phyloP scores from a whole-genome alignment of 2,888 invertebrate species.

The Dolomedes plantarius region DNA sequence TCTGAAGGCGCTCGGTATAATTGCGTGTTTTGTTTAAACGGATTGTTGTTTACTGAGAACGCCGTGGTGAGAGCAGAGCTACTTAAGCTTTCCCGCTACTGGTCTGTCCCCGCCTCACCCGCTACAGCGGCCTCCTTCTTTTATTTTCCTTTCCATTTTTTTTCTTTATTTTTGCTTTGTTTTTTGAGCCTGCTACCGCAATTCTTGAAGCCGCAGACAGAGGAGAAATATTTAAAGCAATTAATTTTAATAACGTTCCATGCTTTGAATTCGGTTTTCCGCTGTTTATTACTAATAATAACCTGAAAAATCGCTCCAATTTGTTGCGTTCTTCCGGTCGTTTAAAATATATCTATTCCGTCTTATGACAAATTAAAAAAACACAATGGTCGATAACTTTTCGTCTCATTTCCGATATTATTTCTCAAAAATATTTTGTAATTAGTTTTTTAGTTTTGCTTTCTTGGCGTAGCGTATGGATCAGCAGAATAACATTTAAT shows the following conservation, averaged over 20 bases:
- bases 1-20: conserved; percentile 42
- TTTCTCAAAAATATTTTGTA: no score
- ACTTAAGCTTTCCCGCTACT: conserved; percentile 53
- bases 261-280: background rate
- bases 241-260: background rate
- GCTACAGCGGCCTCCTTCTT: background rate
- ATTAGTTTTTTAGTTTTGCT: no score
- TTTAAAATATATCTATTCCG: no score
- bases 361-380: no score
- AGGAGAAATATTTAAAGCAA: background rate
- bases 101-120: background rate
- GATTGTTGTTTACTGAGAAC: conserved; percentile 68
- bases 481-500: no score
- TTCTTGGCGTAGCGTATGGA: no score
- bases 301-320: no score
- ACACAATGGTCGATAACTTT: no score
- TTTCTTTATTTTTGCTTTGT: background rate
- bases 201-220: background rate
- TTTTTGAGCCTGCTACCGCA: background rate
- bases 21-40: conserved; percentile 68
- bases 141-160: background rate
- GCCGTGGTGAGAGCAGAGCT: conserved; percentile 46
- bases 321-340: no score
- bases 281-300: no score
- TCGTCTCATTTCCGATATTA: no score